phyloP scores from a whole-genome alignment of 2,113 vertebrate species.

The Callospermophilus lateralis region DNA sequence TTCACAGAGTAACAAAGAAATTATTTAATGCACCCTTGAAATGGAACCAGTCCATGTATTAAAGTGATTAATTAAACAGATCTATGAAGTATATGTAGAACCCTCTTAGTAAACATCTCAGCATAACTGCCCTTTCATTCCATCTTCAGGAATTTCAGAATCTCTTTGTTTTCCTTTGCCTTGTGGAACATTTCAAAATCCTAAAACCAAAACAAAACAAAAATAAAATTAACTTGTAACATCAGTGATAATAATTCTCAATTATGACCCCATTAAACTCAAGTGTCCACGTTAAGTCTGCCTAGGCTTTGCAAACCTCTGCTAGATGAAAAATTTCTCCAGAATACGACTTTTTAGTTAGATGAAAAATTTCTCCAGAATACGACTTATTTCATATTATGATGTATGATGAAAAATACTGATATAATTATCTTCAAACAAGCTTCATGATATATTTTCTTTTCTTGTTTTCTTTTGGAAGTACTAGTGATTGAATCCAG shows the following conservation, averaged over 20 bases:
- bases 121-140: conserved; percentile 1
- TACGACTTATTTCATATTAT: neutral
- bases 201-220: conserved; percentile 14
- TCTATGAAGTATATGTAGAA: neutral
- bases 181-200: conserved; percentile 61
- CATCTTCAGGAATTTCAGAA: conserved; percentile 61
- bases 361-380: neutral
- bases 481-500: too few relatives aligned
- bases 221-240: conserved; percentile 22
- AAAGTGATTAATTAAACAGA: neutral
- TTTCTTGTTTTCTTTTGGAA: too few relatives aligned
- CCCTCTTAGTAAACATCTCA: neutral
- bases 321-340: neutral
- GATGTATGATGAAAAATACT: neutral
- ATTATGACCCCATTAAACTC: conserved; percentile 46
- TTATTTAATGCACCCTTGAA: neutral
- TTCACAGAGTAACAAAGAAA: neutral
- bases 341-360: neutral
- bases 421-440: neutral
- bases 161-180: conserved; percentile 48
- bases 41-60: neutral
- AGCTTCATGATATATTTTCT: neutral
- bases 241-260: conserved; percentile 6
- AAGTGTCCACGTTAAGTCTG: neutral
- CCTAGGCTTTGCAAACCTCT: neutral